Conservation (phyloP, 2,113 vertebrate species). For the Paratilapia polleni region DNA sequence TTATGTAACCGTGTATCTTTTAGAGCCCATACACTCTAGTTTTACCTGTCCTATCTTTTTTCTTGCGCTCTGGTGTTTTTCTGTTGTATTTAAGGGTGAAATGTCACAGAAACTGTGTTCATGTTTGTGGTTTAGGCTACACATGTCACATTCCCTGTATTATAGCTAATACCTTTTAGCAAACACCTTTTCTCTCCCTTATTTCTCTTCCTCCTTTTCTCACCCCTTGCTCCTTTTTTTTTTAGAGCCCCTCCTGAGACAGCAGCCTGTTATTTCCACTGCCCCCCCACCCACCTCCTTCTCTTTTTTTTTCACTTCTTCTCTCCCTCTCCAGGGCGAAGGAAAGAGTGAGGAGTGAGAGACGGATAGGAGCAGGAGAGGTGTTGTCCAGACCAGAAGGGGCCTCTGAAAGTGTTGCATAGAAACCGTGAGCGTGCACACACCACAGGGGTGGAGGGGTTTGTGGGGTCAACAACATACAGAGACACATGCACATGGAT, state of each 20-base stretch:
- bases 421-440: slow-evolving; percentile 73
- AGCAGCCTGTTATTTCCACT: slow-evolving; percentile 81
- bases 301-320: slow-evolving; percentile 62
- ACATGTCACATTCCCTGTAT: slow-evolving; percentile 46
- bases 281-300: slow-evolving; percentile 49
- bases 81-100: not conserved
- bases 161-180: slow-evolving; percentile 30
- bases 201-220: slow-evolving; percentile 42
- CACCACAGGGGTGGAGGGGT: slow-evolving; percentile 32
- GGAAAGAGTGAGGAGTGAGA: slow-evolving; percentile 84
- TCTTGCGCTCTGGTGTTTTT: not conserved
- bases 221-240: slow-evolving; percentile 51
- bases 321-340: slow-evolving; percentile 77
- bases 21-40: slow-evolving; percentile 10
- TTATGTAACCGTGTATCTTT: slow-evolving; percentile 58
- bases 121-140: slow-evolving; percentile 3
- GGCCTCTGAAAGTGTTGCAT: slow-evolving; percentile 77
- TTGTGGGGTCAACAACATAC: slow-evolving; percentile 42
- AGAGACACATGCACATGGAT: slow-evolving; percentile 11
- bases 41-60: slow-evolving; percentile 44
- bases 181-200: slow-evolving; percentile 56
- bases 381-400: slow-evolving; percentile 79
- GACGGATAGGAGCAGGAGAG: slow-evolving; percentile 74
- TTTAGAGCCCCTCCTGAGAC: slow-evolving; percentile 74
- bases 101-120: slow-evolving; percentile 20